A percentile compares a stretch with the other conserved stretches of the same genome.
Evolutionary conservation across 2,888 invertebrate genomes (phyloP).

Genomic region (Idaea biselata): DNA sequence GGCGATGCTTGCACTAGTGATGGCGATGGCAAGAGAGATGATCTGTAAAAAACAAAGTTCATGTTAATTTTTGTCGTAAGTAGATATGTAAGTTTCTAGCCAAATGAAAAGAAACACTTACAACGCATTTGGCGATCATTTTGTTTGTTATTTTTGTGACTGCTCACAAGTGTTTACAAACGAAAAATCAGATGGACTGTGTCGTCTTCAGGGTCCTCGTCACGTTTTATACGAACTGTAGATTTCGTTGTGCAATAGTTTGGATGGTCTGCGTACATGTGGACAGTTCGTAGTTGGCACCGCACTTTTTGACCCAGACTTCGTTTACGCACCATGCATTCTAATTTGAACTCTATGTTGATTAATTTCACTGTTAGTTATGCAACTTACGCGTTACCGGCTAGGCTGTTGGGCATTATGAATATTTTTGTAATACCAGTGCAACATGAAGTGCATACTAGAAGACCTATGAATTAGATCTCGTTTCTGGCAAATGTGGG

Average conservation of each 20-base stretch:
- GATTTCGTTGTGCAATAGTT: conserved; percentile 63
- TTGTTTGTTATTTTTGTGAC: conserved; percentile 67
- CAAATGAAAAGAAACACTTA: conserved; percentile 39
- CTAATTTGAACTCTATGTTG: conserved; percentile 68
- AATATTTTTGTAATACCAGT: conserved; percentile 16
- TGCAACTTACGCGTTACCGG: conserved; percentile 58
- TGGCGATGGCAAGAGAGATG: conserved; percentile 57
- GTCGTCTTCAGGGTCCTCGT: conserved; percentile 57
- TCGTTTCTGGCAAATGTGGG: conserved; percentile 27
- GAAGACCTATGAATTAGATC: conserved; percentile 30
- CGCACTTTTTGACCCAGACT: conserved; percentile 71
- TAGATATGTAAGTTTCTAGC: background rate
- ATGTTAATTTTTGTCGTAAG: background rate
- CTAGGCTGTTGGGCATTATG: conserved; percentile 18
- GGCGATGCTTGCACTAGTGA: conserved; percentile 56
- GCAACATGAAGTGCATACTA: conserved; percentile 19
- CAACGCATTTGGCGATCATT: conserved; percentile 79
- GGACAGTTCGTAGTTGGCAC: conserved; percentile 52
- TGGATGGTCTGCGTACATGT: conserved; percentile 43
- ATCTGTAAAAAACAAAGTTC: conserved; percentile 48
- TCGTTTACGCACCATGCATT: conserved; percentile 60
- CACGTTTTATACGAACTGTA: conserved; percentile 66
- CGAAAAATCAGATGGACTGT: conserved; percentile 63
- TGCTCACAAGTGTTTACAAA: conserved; percentile 61
- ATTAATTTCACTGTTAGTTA: conserved; percentile 70